phyloP scores from a whole-genome alignment of 2,888 invertebrate species.

The Ptilodon capucinus region DNA sequence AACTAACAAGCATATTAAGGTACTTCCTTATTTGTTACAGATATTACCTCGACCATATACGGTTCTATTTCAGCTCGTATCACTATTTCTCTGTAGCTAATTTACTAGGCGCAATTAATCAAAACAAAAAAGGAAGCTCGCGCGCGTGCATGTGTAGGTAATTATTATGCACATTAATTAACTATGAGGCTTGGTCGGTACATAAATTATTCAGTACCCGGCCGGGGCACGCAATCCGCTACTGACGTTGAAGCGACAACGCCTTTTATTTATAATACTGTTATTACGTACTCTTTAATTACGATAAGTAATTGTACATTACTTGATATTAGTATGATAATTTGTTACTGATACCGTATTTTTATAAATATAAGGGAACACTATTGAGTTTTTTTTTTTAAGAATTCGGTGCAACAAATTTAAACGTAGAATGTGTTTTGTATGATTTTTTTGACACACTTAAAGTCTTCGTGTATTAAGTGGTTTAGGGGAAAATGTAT shows the following conservation, averaged over 20 bases:
- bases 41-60: conserved; percentile 16
- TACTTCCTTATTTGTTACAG: conserved; percentile 13
- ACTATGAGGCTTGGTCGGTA: conserved; percentile 51
- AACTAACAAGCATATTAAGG: conserved; percentile 2
- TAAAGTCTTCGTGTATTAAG: no score
- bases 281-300: conserved; percentile 7
- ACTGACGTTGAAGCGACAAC: conserved; percentile 28
- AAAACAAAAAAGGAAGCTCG: conserved; percentile 79
- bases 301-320: conserved; percentile 1
- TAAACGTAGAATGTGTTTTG: no score
- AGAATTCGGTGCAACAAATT: no score
- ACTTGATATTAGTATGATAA: background rate
- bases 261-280: conserved; percentile 32
- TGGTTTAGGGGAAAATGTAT: no score
- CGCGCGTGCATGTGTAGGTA: conserved; percentile 73
- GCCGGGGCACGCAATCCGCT: conserved; percentile 56
- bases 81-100: conserved; percentile 56
- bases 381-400: no score
- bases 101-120: conserved; percentile 75
- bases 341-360: background rate
- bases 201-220: conserved; percentile 68
- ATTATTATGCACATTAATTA: conserved; percentile 83
- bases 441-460: no score
- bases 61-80: conserved; percentile 20
- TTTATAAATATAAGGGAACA: background rate